Conservation (phyloP, 2,113 vertebrate genomes). For the Neomonachus schauinslandi region DNA sequence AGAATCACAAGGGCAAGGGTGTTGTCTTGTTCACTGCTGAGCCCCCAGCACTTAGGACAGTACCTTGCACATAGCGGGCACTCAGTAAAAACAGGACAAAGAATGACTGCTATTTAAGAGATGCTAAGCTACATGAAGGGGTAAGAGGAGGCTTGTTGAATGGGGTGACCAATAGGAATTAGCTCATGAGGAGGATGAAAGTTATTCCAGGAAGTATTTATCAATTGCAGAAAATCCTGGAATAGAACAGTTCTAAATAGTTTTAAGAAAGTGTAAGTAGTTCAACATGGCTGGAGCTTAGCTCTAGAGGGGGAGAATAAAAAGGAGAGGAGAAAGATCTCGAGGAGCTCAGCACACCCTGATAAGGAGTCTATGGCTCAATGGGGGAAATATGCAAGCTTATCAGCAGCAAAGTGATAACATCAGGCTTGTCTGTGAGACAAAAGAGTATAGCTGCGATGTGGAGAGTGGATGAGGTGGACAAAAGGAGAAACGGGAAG, state of each 20-base stretch:
- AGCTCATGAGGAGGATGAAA: background rate
- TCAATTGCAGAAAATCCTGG: background rate
- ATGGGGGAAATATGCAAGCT: background rate
- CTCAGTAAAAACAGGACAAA: background rate
- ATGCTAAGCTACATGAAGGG: background rate
- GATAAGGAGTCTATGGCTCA: background rate
- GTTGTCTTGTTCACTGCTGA: background rate
- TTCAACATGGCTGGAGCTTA: background rate
- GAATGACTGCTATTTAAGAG: background rate
- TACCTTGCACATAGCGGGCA: no score
- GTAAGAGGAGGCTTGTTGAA: background rate
- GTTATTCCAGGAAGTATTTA: background rate
- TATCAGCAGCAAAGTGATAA: background rate
- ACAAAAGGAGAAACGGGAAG: background rate
- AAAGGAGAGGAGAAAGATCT: background rate
- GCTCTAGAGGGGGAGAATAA: fast-evolving
- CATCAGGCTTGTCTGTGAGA: background rate
- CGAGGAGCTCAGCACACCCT: background rate
- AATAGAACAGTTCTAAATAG: background rate
- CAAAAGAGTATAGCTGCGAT: background rate
- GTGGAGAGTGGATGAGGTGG: background rate
- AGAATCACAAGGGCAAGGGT: background rate
- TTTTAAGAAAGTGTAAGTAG: background rate
- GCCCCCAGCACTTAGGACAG: fast-evolving
- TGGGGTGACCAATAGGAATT: background rate